phyloP scores from a whole-genome alignment of 2,888 invertebrate species.

The Agrypnus murinus region DNA sequence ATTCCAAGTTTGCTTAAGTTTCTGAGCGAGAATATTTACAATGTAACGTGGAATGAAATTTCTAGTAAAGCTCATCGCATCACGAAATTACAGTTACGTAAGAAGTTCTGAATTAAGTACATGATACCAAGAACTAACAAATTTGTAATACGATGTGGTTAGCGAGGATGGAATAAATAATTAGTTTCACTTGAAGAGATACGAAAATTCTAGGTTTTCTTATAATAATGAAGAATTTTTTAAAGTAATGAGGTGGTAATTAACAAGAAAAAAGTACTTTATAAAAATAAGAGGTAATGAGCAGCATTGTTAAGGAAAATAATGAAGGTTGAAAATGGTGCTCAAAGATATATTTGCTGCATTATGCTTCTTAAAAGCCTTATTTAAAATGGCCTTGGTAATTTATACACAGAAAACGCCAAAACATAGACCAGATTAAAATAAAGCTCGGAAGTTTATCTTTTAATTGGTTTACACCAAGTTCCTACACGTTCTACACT shows the following conservation, averaged over 20 bases:
- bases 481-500: no score
- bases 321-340: background rate
- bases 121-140: constrained; percentile 9
- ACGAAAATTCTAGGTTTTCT: background rate
- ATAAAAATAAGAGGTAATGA: background rate
- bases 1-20: constrained; percentile 16
- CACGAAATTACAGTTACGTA: constrained; percentile 21
- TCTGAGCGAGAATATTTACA: constrained; percentile 11
- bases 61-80: constrained; percentile 18
- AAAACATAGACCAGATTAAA: no score
- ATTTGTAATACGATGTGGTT: constrained; percentile 13
- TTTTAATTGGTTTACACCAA: no score
- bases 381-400: no score
- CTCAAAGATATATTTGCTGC: no score
- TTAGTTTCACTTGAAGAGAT: constrained; percentile 13
- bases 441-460: no score
- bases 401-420: no score
- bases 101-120: constrained; percentile 25
- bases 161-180: constrained; percentile 21
- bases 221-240: constrained; percentile 1
- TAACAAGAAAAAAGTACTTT: background rate
- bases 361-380: no score
- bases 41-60: background rate
- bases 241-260: constrained; percentile 13
- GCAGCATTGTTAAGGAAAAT: background rate